Percentiles rank a stretch among this genome's conserved stretches.
Conservation (phyloP, 1,140 invertebrate species). For the Pseudachorutes palmiensis region DNA sequence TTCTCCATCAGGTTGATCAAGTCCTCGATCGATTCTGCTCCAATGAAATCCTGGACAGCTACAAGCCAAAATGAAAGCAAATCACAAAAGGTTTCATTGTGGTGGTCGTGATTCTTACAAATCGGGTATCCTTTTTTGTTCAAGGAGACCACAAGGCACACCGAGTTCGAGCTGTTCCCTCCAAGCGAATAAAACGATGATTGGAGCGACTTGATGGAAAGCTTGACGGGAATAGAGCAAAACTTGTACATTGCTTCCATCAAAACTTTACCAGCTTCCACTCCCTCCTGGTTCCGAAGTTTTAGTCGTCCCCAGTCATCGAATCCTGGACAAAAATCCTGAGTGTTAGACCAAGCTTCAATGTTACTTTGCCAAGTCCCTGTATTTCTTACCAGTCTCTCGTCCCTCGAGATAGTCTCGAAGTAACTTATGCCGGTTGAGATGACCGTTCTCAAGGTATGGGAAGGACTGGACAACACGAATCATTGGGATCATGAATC, state of each 20-base stretch:
- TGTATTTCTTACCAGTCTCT: not conserved
- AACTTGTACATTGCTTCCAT: conserved; percentile 10
- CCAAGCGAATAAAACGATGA: conserved; percentile 6
- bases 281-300: not conserved
- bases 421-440: not conserved
- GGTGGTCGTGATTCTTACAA: not conserved
- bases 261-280: conserved; percentile 16
- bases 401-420: not conserved
- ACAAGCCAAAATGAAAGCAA: not conserved
- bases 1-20: conserved; percentile 5
- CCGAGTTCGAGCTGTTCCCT: not conserved
- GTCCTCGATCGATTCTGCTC: not conserved
- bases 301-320: conserved; percentile 4
- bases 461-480: conserved; percentile 1
- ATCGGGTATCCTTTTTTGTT: conserved; percentile 9
- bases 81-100: not conserved
- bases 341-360: not conserved
- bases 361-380: too few relatives aligned
- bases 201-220: not conserved
- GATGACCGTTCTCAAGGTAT: not conserved
- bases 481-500: conserved; percentile 1
- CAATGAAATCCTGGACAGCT: conserved; percentile 4
- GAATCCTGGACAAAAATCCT: not conserved
- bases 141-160: not conserved
- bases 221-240: conserved; percentile 4